Conservation (phyloP, 1,140 invertebrate genomes). For the Cylas formicarius region DNA sequence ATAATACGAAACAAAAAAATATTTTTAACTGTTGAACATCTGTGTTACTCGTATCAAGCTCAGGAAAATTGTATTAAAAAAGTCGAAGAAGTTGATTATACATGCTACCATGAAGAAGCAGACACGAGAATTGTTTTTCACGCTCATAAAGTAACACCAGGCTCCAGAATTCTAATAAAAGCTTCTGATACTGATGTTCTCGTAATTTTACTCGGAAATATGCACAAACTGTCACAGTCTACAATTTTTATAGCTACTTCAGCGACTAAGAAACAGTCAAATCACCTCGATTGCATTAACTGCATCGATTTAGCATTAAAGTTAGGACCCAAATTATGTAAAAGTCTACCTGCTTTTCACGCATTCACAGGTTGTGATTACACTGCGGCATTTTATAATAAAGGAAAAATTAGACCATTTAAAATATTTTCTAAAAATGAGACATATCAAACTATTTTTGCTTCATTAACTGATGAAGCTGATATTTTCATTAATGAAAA, state of each 20-base stretch:
- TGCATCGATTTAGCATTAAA: conserved; percentile 32
- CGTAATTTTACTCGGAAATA: conserved; percentile 34
- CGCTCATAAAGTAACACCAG: conserved; percentile 27
- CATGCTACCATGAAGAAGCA: conserved; percentile 34
- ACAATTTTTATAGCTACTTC: conserved; percentile 31
- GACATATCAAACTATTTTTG: conserved; percentile 34
- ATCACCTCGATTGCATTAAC: conserved; percentile 30
- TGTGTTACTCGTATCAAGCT: conserved; percentile 19
- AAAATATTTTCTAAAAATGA: conserved; percentile 33
- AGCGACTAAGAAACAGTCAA: conserved; percentile 22
- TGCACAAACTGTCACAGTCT: conserved; percentile 29
- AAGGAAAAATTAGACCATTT: conserved; percentile 38
- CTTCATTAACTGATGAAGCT: conserved; percentile 19
- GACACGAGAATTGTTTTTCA: conserved; percentile 35
- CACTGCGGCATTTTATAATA: conserved; percentile 35
- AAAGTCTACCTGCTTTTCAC: conserved; percentile 33
- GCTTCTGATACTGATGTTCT: conserved; percentile 34
- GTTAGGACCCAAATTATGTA: conserved; percentile 33
- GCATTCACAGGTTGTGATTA: conserved; percentile 38
- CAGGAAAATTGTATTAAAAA: conserved; percentile 17
- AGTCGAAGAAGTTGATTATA: conserved; percentile 28
- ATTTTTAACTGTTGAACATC: conserved; percentile 28
- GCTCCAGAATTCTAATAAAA: conserved; percentile 29
- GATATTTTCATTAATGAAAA: conserved; percentile 14
- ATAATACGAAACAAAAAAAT: conserved; percentile 35